Evolutionary conservation across 2,797 vertebrate genomes (phyloP).

Genomic region (Ctenosaura bakeri): DNA sequence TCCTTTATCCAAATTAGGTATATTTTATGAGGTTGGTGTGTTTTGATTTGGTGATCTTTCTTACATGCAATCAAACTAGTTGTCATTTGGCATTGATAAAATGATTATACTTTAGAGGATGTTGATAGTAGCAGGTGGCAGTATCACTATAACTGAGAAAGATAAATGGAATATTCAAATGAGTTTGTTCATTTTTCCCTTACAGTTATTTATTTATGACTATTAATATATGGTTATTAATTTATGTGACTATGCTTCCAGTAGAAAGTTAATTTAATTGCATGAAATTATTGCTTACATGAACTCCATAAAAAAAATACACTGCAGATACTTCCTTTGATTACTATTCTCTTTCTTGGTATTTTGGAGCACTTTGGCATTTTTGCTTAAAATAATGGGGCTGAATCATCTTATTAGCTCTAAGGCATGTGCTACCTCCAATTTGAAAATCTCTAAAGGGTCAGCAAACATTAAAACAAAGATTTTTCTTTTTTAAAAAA

Average conservation of each 20-base stretch:
- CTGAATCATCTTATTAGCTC: conserved; percentile 41
- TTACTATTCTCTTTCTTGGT: conserved; percentile 23
- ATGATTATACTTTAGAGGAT: conserved; percentile 17
- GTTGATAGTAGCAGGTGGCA: conserved; percentile 19
- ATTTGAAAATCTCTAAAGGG: conserved; percentile 39
- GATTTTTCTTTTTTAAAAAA: conserved; percentile 8
- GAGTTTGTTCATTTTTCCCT: conserved; percentile 9
- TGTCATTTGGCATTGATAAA: conserved; percentile 25
- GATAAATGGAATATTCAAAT: conserved; percentile 36
- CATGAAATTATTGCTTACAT: background rate
- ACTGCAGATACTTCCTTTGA: background rate
- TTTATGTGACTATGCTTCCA: conserved; percentile 32
- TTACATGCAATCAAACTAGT: conserved; percentile 8
- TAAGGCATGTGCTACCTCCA: conserved; percentile 1
- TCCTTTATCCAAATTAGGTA: background rate
- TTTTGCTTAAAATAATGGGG: conserved; percentile 49
- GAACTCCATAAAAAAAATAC: background rate
- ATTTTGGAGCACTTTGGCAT: conserved; percentile 19
- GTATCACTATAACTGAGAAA: conserved; percentile 1
- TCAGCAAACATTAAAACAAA: background rate
- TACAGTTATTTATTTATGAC: conserved; percentile 32
- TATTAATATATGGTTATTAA: conserved; percentile 42
- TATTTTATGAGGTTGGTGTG: background rate
- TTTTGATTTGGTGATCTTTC: conserved; percentile 18
- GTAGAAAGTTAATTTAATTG: conserved; percentile 58